Percentiles rank a stretch among this genome's conserved stretches.
These are phyloP conservation scores for Drosophila mimica DNA, from an alignment of 2,888 invertebrate genomes.

Conservation along the genomic window DNA sequence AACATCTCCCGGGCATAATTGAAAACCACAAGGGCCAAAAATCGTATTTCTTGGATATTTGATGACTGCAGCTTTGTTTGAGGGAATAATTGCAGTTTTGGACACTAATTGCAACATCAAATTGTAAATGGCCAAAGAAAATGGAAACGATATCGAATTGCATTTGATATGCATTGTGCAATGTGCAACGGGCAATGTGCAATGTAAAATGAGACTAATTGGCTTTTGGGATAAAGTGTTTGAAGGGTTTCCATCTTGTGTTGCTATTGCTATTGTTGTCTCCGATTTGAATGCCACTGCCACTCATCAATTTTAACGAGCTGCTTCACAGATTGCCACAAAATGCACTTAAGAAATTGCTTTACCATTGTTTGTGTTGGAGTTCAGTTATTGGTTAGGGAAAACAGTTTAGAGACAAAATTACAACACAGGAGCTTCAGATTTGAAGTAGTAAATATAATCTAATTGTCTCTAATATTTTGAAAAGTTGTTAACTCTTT, in stretches of 20 bases:
- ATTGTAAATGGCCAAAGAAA: background rate
- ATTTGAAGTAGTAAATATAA: background rate
- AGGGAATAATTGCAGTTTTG: conserved; percentile 1
- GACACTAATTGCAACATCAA: conserved; percentile 10
- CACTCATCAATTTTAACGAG: conserved; percentile 1
- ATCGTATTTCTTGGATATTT: conserved; percentile 1
- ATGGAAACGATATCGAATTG: conserved; percentile 15
- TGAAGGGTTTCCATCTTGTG: background rate
- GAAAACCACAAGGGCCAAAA: conserved; percentile 9
- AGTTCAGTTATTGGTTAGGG: background rate
- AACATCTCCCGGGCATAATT: conserved; percentile 20
- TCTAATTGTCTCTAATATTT: background rate
- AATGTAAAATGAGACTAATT: conserved; percentile 21
- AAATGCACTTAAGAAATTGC: conserved; percentile 1
- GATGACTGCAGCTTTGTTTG: background rate
- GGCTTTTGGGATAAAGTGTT: conserved; percentile 6
- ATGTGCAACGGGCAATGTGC: background rate
- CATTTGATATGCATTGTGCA: conserved; percentile 11
- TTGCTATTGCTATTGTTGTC: background rate
- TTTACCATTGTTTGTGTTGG: background rate
- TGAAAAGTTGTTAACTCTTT: background rate
- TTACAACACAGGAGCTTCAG: background rate
- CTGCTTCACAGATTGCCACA: background rate
- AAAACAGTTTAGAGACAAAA: background rate
- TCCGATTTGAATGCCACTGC: background rate